A percentile compares a stretch with the other conserved stretches of the same genome.
phyloP scores from a whole-genome alignment of 2,113 vertebrate genomes.

The Perccottus glenii region DNA sequence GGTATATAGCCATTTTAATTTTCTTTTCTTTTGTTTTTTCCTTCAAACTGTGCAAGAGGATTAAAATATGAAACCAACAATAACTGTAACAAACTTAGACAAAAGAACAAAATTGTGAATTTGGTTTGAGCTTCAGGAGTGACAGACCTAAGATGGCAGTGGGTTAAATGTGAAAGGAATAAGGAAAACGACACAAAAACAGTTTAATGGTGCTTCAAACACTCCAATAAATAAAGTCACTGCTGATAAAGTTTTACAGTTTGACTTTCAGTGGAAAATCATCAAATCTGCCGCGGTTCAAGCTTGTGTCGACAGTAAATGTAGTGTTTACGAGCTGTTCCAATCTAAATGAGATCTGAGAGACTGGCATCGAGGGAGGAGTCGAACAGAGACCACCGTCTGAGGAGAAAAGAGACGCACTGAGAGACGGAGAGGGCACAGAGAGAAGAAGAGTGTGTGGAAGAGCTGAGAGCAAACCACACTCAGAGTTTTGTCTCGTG shows the following conservation, averaged over 20 bases:
- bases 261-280: slow-evolving; percentile 19
- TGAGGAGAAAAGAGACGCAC: neutral
- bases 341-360: slow-evolving; percentile 11
- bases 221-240: slow-evolving; percentile 12
- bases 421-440: neutral
- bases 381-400: neutral
- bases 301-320: slow-evolving; percentile 16
- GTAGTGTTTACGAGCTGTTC: slow-evolving; percentile 54
- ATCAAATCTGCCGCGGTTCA: neutral
- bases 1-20: no score
- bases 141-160: no score
- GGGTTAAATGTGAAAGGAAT: no score
- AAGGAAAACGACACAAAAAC: no score
- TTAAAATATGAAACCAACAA: no score
- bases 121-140: no score
- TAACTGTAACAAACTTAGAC: no score
- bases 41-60: no score
- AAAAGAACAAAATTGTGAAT: no score
- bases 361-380: neutral
- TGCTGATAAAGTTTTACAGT: slow-evolving; percentile 35
- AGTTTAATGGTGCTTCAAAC: neutral
- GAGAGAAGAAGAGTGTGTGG: neutral
- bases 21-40: no score
- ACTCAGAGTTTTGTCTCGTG: neutral
- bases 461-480: neutral